These are phyloP conservation scores for Flexamia atlantica DNA, from an alignment of 2,888 invertebrate species.

Conservation along the genomic window DNA sequence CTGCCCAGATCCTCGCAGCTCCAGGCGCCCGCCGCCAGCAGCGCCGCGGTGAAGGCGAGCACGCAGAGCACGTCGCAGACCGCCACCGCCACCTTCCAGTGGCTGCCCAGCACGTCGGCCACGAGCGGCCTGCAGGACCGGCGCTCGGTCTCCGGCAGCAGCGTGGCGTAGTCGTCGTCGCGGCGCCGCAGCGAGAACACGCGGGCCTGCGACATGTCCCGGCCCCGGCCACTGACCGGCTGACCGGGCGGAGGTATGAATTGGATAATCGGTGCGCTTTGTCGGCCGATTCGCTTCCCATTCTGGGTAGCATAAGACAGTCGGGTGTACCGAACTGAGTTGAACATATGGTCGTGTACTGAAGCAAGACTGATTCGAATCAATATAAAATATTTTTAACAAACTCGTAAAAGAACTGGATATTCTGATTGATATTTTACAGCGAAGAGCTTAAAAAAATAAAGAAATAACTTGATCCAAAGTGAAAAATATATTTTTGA, in stretches of 20 bases:
- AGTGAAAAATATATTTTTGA: no score
- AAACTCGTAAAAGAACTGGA: no score
- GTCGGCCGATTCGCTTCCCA: not conserved
- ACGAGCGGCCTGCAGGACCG: not conserved
- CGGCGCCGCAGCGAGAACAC: not conserved
- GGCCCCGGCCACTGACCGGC: not conserved
- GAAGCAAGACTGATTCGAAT: no score
- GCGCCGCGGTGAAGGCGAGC: not conserved
- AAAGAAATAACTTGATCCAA: no score
- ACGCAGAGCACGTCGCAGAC: constrained; percentile 12
- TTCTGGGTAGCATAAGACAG: no score
- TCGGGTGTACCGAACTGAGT: no score
- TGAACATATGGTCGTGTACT: no score
- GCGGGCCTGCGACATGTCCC: not conserved
- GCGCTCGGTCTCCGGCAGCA: not conserved
- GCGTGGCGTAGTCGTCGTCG: not conserved
- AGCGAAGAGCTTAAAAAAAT: no score
- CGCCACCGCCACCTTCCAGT: not conserved
- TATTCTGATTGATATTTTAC: no score
- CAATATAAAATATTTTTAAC: no score
- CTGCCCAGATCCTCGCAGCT: not conserved
- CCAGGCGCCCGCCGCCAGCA: not conserved
- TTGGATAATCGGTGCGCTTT: constrained; percentile 29
- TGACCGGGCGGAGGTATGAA: not conserved
- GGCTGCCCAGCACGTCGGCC: not conserved